These are phyloP conservation scores for Pseudorasbora parva DNA, from an alignment of 2,113 vertebrate genomes.

Conservation along the genomic window DNA sequence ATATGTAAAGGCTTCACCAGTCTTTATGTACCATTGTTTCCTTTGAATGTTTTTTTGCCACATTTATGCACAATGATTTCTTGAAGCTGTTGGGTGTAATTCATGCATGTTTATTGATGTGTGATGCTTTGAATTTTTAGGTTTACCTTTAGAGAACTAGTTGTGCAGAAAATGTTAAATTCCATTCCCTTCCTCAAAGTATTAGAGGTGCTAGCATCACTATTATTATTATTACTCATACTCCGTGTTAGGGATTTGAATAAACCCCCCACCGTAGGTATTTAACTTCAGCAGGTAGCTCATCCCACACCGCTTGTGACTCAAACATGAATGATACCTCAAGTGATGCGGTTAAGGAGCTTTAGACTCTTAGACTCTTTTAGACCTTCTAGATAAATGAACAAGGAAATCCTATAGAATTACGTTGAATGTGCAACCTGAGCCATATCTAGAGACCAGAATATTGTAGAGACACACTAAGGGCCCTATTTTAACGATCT, in stretches of 20 bases:
- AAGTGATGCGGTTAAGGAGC: neutral
- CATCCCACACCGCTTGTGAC: neutral
- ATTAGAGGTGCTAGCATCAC: neutral
- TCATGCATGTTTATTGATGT: slow-evolving; percentile 9
- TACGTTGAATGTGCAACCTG: neutral
- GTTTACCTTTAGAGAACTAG: neutral
- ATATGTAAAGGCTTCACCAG: slow-evolving; percentile 4
- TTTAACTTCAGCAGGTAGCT: neutral
- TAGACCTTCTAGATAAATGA: neutral
- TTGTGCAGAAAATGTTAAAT: slow-evolving; percentile 11
- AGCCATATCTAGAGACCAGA: neutral
- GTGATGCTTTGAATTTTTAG: slow-evolving; percentile 4
- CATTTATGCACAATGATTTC: slow-evolving; percentile 17
- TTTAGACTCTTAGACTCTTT: no score
- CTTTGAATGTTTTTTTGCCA: slow-evolving; percentile 17
- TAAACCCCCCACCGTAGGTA: neutral
- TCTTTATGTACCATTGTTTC: neutral
- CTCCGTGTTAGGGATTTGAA: slow-evolving; percentile 3
- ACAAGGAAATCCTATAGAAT: neutral
- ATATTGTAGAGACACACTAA: no score
- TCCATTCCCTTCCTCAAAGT: neutral
- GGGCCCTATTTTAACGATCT: no score
- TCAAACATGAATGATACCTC: neutral
- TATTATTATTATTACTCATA: slow-evolving; percentile 3
- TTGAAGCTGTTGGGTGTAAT: neutral